These are phyloP conservation scores for Frieseomelitta varia DNA, from an alignment of 1,140 invertebrate genomes.

Conservation along the genomic window DNA sequence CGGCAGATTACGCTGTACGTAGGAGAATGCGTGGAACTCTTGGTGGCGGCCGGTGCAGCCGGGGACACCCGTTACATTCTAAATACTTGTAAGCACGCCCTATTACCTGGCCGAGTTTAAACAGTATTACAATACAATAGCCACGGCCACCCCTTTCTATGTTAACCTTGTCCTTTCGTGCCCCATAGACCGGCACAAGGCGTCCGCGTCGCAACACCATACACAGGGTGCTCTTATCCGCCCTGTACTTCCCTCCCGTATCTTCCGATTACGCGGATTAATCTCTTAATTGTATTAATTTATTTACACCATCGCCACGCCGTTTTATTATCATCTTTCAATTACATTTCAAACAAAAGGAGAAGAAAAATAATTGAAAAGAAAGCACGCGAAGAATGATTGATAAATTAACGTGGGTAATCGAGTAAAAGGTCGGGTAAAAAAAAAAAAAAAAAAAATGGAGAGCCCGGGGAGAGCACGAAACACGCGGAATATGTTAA, in stretches of 20 bases:
- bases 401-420: neutral
- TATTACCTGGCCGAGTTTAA: conserved; percentile 72
- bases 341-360: no score
- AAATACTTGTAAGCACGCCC: conserved; percentile 76
- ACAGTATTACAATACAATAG: conserved; percentile 78
- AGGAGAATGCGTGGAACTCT: conserved; percentile 29
- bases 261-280: neutral
- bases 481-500: conserved; percentile 1
- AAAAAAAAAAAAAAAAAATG: neutral
- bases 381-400: neutral
- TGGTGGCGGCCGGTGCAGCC: conserved; percentile 1
- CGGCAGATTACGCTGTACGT: conserved; percentile 43
- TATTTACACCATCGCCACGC: no score
- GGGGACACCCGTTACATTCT: conserved; percentile 70
- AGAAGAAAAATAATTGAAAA: neutral
- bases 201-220: neutral
- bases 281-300: no score
- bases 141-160: conserved; percentile 47
- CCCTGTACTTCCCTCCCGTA: no score
- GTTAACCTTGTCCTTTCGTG: conserved; percentile 45
- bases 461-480: neutral
- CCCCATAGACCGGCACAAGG: conserved; percentile 40
- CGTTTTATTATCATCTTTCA: no score
- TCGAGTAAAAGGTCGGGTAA: neutral
- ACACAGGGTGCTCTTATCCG: conserved; percentile 18